Evolutionary conservation across 2,888 invertebrate genomes (phyloP), one percentile per base, ranked within the genome.

Genomic region (Ochropleura leucogaster): DNA sequence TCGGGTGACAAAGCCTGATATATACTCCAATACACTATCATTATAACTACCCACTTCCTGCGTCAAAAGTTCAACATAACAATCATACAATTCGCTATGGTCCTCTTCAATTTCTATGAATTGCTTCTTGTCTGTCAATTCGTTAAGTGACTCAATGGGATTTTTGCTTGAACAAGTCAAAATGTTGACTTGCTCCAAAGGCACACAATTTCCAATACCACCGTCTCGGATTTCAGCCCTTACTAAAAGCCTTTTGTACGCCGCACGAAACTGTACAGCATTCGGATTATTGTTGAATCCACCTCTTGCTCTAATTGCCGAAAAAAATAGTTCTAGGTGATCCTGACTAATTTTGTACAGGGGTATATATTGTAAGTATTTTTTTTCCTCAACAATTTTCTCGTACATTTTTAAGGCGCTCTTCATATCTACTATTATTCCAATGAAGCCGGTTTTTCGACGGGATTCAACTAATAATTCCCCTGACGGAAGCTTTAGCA

Each of bases 271-370:
- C 51, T 73, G 77, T 0, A 69, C 8, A 14, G 63, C 72, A 55
- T 72, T 66, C 0, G 84, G 85, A 16, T 87, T 85, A 46, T 87
- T 84, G 46, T 85, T 85, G 42, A 80, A 84, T 0, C 82, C 82
- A 0, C 84, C 83, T 14, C 75, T 46, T 0, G 80, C 79, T 74
- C 84, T 70, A 0, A 87, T 72, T 6, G 83, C 69, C 0, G 80
- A 77, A 47, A 77, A 77, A 14, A 73, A 67, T 0, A 59, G 59
- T 6, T 69, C 77, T 0, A 72, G 0, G 20, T 77, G 69, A 10
- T 77, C 62, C 42, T 77, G 72, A 57, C 87, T 64, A 53, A 64
- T 64, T 16, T 64, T 49, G 8, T 49, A 40, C 5, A 64, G 10
- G 9, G 30, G 47, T 12, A 63, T 3, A 46, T 49, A 64, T 30